Conservation (phyloP, 2,888 invertebrate species). For the Urechis unicinctus region DNA sequence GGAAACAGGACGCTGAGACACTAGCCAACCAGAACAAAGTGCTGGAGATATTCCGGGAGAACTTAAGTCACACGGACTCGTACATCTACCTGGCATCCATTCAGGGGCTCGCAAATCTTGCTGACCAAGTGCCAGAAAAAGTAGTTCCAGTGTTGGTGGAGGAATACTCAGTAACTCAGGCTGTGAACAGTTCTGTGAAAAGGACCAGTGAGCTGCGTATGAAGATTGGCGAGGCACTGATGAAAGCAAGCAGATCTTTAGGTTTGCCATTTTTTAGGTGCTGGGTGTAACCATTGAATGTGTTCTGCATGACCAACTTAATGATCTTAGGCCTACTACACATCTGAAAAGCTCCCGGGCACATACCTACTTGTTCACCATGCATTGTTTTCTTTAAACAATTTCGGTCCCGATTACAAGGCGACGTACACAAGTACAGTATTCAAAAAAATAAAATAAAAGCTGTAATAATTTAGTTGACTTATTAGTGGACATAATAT, state of each 20-base stretch:
- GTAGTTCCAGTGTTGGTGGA: slow-evolving; percentile 64
- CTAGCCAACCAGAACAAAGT: slow-evolving; percentile 55
- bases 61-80: slow-evolving; percentile 70
- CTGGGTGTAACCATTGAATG: no score
- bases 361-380: no score
- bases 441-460: no score
- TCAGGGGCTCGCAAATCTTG: slow-evolving; percentile 67
- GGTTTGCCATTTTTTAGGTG: slow-evolving; percentile 57
- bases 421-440: no score
- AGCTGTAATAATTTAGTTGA: no score
- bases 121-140: slow-evolving; percentile 62
- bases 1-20: slow-evolving; percentile 61
- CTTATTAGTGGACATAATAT: no score
- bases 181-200: not conserved
- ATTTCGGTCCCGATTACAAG: no score
- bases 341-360: no score
- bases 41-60: slow-evolving; percentile 69
- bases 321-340: no score
- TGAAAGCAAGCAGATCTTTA: slow-evolving; percentile 65
- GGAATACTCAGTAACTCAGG: slow-evolving; percentile 55
- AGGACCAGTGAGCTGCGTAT: slow-evolving; percentile 55
- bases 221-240: slow-evolving; percentile 75
- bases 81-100: slow-evolving; percentile 76
- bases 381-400: no score
- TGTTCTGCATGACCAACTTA: no score